Evolutionary conservation across 2,888 invertebrate genomes (phyloP).

Genomic region (Pandemis cinnamomeana): DNA sequence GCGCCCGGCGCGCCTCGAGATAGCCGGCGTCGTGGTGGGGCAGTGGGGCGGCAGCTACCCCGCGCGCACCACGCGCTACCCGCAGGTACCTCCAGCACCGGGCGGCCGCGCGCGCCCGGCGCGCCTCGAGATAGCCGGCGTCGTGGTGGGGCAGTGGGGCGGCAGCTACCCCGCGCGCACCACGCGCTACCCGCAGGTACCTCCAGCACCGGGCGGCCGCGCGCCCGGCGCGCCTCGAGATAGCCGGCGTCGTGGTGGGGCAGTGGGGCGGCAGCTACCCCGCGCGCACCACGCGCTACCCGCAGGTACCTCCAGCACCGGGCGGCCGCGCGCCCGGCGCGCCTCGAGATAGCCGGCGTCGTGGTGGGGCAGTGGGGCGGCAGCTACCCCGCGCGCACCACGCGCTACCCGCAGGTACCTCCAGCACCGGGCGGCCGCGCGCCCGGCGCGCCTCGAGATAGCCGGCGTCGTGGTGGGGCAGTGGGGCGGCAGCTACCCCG

Average conservation of each 20-base stretch:
- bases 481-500: constrained; percentile 92
- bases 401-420: constrained; percentile 39
- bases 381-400: constrained; percentile 83
- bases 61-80: constrained; percentile 48
- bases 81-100: constrained; percentile 30
- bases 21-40: constrained; percentile 95
- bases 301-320: constrained; percentile 30
- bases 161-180: constrained; percentile 86
- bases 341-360: constrained; percentile 94
- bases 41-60: constrained; percentile 94
- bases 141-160: constrained; percentile 96
- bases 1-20: constrained; percentile 89
- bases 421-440: constrained; percentile 74
- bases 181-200: constrained; percentile 40
- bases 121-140: constrained; percentile 93
- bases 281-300: constrained; percentile 48
- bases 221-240: constrained; percentile 89
- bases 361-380: constrained; percentile 96
- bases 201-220: constrained; percentile 70
- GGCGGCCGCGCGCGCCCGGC: constrained; percentile 86
- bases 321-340: constrained; percentile 86
- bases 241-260: constrained; percentile 95
- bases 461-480: constrained; percentile 95
- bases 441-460: constrained; percentile 90
- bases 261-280: constrained; percentile 94